These are phyloP conservation scores for Taenioides sp. DNA, from an alignment of 2,797 vertebrate genomes.

Conservation along the genomic window DNA sequence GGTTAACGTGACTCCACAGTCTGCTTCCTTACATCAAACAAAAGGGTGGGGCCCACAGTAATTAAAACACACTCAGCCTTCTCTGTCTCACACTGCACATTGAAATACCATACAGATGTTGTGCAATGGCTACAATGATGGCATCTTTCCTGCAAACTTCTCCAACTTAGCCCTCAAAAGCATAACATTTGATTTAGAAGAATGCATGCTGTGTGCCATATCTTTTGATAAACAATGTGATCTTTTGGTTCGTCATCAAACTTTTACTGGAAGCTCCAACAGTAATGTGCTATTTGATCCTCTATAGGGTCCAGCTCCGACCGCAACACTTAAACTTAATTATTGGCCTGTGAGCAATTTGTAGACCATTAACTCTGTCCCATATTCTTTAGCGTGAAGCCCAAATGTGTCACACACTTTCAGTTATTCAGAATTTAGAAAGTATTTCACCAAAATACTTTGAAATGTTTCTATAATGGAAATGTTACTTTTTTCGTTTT, in stretches of 20 bases:
- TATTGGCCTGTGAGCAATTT: conserved; percentile 67
- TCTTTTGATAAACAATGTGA: conserved; percentile 46
- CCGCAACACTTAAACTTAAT: conserved; percentile 59
- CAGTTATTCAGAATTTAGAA: not conserved
- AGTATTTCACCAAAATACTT: no score
- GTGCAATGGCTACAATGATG: conserved; percentile 40
- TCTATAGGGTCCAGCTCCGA: conserved; percentile 53
- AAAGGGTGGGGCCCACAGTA: not conserved
- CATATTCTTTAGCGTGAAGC: conserved; percentile 47
- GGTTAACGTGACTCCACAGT: not conserved
- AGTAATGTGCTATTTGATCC: conserved; percentile 70
- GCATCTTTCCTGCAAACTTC: conserved; percentile 33
- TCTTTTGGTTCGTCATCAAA: conserved; percentile 56
- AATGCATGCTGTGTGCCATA: conserved; percentile 34
- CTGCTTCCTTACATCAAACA: not conserved
- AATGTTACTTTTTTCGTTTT: no score
- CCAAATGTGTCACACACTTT: conserved; percentile 42
- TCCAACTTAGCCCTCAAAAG: conserved; percentile 38
- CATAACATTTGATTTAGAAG: conserved; percentile 42
- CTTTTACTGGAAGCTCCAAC: conserved; percentile 47
- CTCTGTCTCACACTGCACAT: not conserved
- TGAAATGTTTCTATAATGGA: no score
- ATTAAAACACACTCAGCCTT: not conserved
- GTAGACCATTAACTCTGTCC: conserved; percentile 62
- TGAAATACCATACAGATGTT: conserved; percentile 29